Base-by-base conservation (phyloP, 2,113 vertebrate species). In the Serinus canaria region DNA sequence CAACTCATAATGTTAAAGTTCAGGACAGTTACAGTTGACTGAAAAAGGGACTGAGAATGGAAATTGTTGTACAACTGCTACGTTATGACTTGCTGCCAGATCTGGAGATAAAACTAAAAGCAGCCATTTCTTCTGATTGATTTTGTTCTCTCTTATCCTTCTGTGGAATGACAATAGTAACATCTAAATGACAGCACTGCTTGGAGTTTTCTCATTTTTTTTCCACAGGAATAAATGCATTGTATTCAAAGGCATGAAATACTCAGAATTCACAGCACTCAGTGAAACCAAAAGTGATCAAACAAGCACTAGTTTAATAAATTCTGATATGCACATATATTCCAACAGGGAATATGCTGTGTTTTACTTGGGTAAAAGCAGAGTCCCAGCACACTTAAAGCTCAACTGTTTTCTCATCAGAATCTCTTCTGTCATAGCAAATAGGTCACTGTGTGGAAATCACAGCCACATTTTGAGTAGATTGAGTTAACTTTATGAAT, bases 51-150 rank as follows among this genome's bases (percentile, higher is more conserved):
- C 63, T 94, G 88, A 31, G 62, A 92, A 89, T 23, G 81, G 90
- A 94, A 95, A 96, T 77, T 83, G 72, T 66, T 93, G 88, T 70
- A 81, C 89, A 95, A 91, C 79, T 60, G 77, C 87, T 82, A 76
- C 28, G 31, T 94, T 58, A 68, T 60, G 73, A 90, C 81, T 67
- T 77, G 84, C 82, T 95, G 87, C 84, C 84, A 82, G 84, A 79
- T 85, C 84, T 69, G 78, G 80, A 84, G 91, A 87, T 89, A 89
- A 91, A 76, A 59, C 66, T 81, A 91, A 92, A 92, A 94, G 69
- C 62, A 95, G 63, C 52, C 68, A 73, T 87, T 91, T 70, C 63
- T 88, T 70, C 76, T 87, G 78, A 80, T 73, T 82, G 81, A 87
- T 87, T 91, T 50, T 33, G 50, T 76, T 73, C 41, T 92, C 70